Conservation (phyloP, 2,113 vertebrate genomes). For the Mixornis gularis region DNA sequence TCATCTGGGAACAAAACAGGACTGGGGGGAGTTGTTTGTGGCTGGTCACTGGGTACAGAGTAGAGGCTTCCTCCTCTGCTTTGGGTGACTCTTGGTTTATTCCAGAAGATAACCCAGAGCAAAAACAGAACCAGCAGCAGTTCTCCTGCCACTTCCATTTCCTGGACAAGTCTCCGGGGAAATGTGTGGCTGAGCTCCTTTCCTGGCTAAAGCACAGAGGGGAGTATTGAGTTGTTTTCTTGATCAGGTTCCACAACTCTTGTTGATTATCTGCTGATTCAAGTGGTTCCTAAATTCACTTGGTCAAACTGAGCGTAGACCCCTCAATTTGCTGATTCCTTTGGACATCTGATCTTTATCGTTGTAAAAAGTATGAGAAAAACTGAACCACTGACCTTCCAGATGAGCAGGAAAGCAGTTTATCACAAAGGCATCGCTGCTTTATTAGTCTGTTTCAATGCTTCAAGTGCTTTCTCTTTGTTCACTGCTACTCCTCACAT, state of each 20-base stretch:
- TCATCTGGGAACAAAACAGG: background rate
- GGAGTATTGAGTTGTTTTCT: background rate
- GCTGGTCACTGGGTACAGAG: background rate
- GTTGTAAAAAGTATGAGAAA: background rate
- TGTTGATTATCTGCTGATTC: background rate
- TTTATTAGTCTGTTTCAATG: background rate
- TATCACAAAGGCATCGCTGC: background rate
- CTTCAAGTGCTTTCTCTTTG: background rate
- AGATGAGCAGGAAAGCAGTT: constrained; percentile 8
- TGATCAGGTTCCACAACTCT: background rate
- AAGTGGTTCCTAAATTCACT: background rate
- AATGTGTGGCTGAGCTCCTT: background rate
- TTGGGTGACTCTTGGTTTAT: background rate
- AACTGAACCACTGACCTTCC: background rate
- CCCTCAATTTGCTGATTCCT: background rate
- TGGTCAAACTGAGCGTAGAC: background rate
- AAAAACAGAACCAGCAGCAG: background rate
- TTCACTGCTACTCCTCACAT: background rate
- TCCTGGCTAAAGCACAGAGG: background rate
- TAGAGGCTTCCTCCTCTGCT: background rate
- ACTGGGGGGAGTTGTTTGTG: background rate
- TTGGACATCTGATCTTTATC: background rate
- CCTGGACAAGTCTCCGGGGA: background rate
- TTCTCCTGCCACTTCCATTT: background rate
- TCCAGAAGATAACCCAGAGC: background rate